Percentiles rank a stretch among this genome's conserved stretches.
Evolutionary conservation across 2,888 invertebrate genomes (phyloP).

Genomic region (Arge pagana): DNA sequence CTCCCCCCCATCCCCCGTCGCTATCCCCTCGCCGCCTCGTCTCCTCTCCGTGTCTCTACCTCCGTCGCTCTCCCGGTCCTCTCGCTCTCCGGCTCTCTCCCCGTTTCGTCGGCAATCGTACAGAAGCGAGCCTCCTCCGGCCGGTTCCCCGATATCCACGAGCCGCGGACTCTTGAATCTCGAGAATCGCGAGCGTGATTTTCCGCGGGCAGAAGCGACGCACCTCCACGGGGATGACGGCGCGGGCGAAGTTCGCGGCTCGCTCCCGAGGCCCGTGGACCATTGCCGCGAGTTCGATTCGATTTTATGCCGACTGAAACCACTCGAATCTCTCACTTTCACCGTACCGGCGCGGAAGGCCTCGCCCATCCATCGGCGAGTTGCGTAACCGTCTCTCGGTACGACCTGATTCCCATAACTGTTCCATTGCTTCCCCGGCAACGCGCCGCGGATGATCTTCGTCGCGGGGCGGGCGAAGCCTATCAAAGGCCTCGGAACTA

Average conservation of each 20-base stretch:
- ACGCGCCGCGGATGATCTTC: conserved; percentile 32
- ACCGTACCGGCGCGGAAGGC: conserved; percentile 39
- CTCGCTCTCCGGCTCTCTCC: neutral
- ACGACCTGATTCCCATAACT: conserved; percentile 52
- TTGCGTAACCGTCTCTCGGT: conserved; percentile 41
- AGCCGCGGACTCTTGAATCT: conserved; percentile 8
- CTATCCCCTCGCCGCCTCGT: too few relatives aligned
- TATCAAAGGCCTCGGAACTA: too few relatives aligned
- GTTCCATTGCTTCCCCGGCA: conserved; percentile 32
- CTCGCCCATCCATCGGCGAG: conserved; percentile 45
- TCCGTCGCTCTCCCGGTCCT: neutral
- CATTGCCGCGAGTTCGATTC: neutral
- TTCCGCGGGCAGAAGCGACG: too few relatives aligned
- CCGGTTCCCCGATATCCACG: conserved; percentile 15
- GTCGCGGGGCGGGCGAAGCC: conserved; percentile 19
- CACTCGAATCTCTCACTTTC: conserved; percentile 46
- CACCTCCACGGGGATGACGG: too few relatives aligned
- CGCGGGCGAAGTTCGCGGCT: conserved; percentile 21
- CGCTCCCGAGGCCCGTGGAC: conserved; percentile 23
- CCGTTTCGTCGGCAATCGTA: too few relatives aligned
- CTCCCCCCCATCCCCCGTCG: neutral
- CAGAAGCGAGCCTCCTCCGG: too few relatives aligned
- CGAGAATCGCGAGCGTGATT: too few relatives aligned
- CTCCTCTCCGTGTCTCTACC: neutral
- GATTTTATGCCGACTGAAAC: conserved; percentile 9